Base-by-base conservation (phyloP, 2,113 vertebrate species). In the Tympanuchus pallidicinctus region DNA sequence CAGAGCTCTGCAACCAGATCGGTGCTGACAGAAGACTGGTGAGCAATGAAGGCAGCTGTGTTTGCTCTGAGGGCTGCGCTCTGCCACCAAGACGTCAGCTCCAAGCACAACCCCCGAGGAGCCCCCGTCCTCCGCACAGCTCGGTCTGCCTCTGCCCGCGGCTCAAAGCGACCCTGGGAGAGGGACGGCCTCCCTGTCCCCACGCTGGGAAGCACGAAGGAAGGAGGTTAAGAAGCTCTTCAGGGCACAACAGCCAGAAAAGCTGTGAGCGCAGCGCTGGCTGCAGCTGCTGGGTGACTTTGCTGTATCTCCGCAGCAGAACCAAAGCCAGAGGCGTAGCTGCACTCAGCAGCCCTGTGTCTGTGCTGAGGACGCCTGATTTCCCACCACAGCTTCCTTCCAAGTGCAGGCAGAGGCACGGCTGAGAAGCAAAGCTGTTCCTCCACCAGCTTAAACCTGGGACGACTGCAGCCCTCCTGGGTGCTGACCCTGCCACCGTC, bases 291-390 rank as follows among this genome's bases (percentile, higher is more conserved):
- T 78, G 52, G 25, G 20, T 1, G 40, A 66, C 28, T 71, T 86
- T 36, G 22, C 61, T 17, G 21, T 61, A 63, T 12, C 3, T 52
- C 47, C 11, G 10, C 0, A 0, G 71, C 59, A 59, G 65, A 34
- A 25, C 11, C 64, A 83, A 63, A 64, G 18, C 3, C 7, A 3
- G 18, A 19, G 1, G 9, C 28, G 27, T 52, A 20, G 21, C 4
- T 45, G 57, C 76, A 63, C 52, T 42, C 81, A 47, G n/a, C 5
- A 48, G 10, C 21, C 69, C 67, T 13, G 59, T 14, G 30, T 22
- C 47, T 11, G 72, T 11, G 64, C 69, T 45, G 48, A 73, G 85
- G 59, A 81, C 38, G 8, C 32, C 1, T 2, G 4, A 3, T 9
- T 22, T 50, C 8, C 57, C 60, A 59, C 0, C 2, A 14, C 30